Conservation (phyloP, 1,140 invertebrate genomes). For the Cyclina sinensis region DNA sequence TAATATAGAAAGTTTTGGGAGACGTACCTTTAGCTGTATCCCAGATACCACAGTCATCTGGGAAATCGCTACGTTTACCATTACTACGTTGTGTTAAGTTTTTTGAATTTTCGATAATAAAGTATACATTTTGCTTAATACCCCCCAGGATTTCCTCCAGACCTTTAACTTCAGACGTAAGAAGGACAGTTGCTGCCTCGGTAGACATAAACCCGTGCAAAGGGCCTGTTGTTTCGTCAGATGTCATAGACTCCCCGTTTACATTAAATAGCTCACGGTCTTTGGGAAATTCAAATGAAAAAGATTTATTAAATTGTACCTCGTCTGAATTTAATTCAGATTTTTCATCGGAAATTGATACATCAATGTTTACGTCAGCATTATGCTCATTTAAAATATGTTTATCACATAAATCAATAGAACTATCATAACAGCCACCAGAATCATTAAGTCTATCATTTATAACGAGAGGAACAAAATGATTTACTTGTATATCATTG, state of each 20-base stretch:
- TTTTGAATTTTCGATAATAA: slow-evolving; percentile 15
- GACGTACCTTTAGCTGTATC: not conserved
- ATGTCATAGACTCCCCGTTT: too few species aligned
- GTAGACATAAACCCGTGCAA: not conserved
- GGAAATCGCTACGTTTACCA: not conserved
- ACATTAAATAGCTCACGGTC: too few species aligned
- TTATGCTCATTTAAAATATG: too few species aligned
- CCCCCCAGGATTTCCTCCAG: not conserved
- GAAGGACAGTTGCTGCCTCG: not conserved
- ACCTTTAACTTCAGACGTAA: not conserved
- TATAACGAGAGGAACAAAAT: slow-evolving; percentile 62
- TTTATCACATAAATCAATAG: too few species aligned
- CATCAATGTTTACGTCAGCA: too few species aligned
- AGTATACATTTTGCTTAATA: slow-evolving; percentile 14
- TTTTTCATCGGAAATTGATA: too few species aligned
- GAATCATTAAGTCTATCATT: too few species aligned
- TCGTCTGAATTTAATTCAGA: too few species aligned
- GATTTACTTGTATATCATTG: slow-evolving; percentile 32
- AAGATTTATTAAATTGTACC: too few species aligned
- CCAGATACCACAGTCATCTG: slow-evolving; percentile 49
- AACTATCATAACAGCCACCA: too few species aligned
- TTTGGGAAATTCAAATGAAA: too few species aligned
- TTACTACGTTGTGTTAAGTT: not conserved
- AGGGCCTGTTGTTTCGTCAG: not conserved
- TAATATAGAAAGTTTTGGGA: slow-evolving; percentile 16